These are phyloP conservation scores for Mellilla xanthometata DNA, from an alignment of 2,888 invertebrate species.

Conservation along the genomic window DNA sequence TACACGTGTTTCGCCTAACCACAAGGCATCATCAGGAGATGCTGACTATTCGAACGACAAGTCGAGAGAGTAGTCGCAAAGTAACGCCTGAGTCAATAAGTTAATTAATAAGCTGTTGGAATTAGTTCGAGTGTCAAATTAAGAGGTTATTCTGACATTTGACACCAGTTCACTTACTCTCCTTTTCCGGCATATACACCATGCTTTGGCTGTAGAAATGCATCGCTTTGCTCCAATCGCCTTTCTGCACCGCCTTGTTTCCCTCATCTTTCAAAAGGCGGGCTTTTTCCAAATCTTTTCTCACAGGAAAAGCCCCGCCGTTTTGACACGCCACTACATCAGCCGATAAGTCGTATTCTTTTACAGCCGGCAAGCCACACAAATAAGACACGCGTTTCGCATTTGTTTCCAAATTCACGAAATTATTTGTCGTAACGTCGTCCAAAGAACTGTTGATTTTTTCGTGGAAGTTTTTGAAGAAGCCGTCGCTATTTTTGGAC, in stretches of 20 bases:
- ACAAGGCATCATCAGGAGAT: too few species aligned
- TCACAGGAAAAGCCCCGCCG: constrained; percentile 61
- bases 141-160: constrained; percentile 27
- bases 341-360: constrained; percentile 72
- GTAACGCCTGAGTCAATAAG: too few species aligned
- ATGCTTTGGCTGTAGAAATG: constrained; percentile 87
- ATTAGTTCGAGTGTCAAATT: too few species aligned
- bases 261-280: constrained; percentile 87
- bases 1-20: too few species aligned
- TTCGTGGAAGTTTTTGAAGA: constrained; percentile 86
- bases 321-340: constrained; percentile 60
- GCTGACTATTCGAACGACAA: too few species aligned
- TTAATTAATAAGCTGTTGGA: too few species aligned
- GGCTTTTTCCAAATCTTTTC: constrained; percentile 84
- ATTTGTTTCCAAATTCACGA: constrained; percentile 84
- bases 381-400: constrained; percentile 84
- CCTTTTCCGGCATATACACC: constrained; percentile 84
- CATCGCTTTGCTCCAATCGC: constrained; percentile 86
- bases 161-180: constrained; percentile 78
- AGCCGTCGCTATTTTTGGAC: constrained; percentile 67
- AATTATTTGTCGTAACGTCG: constrained; percentile 84
- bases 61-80: too few species aligned
- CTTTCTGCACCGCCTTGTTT: constrained; percentile 87
- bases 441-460: constrained; percentile 78
- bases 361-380: constrained; percentile 78